phyloP scores from a whole-genome alignment of 2,113 vertebrate species.

The Eira barbara region DNA sequence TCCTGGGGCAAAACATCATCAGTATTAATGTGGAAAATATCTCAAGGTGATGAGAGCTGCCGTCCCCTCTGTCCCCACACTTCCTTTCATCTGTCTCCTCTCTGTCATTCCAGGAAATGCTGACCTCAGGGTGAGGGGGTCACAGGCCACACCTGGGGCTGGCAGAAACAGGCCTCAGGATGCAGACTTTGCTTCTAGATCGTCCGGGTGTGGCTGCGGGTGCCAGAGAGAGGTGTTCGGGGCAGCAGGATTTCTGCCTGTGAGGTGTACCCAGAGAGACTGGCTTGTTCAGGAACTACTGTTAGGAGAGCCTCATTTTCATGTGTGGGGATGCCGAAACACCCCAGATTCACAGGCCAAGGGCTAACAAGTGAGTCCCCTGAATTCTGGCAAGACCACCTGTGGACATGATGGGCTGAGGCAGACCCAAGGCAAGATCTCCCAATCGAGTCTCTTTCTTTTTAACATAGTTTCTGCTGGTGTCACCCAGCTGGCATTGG shows the following conservation, averaged over 20 bases:
- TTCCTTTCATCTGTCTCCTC: constrained; percentile 11
- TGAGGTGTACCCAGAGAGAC: neutral
- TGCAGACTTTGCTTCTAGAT: neutral
- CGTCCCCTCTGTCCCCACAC: neutral
- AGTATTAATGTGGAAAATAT: constrained; percentile 22
- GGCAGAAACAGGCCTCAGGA: neutral
- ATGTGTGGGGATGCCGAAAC: fast-evolving
- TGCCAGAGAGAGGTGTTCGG: neutral
- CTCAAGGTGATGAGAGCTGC: neutral
- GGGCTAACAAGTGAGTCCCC: neutral
- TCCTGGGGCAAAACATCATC: constrained; percentile 30
- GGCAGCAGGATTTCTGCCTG: neutral
- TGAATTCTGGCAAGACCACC: neutral
- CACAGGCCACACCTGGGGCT: neutral
- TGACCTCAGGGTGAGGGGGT: neutral
- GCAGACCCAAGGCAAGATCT: neutral
- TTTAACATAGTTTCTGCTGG: neutral
- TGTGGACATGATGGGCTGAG: too few relatives aligned
- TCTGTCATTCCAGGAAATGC: constrained; percentile 11
- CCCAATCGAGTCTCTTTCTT: neutral
- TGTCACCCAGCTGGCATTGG: neutral
- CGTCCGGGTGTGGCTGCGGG: fast-evolving
- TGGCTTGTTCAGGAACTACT: neutral
- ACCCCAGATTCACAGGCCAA: neutral
- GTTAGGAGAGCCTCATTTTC: neutral